phyloP scores from a whole-genome alignment of 1,140 invertebrate genomes.

The Bombus confusus region DNA sequence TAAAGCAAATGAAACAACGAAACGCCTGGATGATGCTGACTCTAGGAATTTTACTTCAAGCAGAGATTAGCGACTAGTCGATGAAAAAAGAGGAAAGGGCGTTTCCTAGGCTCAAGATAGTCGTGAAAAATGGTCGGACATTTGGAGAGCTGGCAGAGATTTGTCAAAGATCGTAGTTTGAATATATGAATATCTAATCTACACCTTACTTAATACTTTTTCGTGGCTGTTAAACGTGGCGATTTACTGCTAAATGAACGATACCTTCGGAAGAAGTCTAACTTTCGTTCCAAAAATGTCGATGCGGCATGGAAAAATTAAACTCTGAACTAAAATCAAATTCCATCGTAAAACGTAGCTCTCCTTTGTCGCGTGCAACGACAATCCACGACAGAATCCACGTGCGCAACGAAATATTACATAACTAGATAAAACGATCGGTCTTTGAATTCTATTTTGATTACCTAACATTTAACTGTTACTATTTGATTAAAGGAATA shows the following conservation, averaged over 20 bases:
- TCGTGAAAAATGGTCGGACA: not conserved
- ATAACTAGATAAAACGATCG: not conserved
- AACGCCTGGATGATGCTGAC: not conserved
- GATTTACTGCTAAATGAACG: no score
- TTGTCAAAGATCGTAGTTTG: not conserved
- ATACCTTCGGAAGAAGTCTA: no score
- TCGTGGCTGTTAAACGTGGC: no score
- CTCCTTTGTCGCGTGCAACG: not conserved
- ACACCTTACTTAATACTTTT: not conserved
- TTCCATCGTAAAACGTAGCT: not conserved
- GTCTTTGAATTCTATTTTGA: not conserved
- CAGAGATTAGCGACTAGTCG: not conserved
- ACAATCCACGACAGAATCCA: not conserved
- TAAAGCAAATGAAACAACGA: not conserved
- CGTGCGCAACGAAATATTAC: not conserved
- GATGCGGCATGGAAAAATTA: not conserved
- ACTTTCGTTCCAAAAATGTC: not conserved
- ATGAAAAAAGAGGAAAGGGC: fast-evolving
- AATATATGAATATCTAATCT: not conserved
- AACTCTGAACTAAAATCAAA: not conserved
- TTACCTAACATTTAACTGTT: not conserved
- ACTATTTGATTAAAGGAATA: no score
- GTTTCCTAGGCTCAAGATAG: not conserved
- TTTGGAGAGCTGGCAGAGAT: not conserved
- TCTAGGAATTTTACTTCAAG: not conserved